These are phyloP conservation scores for Stegophylla sp. DNA, from an alignment of 2,888 invertebrate species.

Conservation along the genomic window DNA sequence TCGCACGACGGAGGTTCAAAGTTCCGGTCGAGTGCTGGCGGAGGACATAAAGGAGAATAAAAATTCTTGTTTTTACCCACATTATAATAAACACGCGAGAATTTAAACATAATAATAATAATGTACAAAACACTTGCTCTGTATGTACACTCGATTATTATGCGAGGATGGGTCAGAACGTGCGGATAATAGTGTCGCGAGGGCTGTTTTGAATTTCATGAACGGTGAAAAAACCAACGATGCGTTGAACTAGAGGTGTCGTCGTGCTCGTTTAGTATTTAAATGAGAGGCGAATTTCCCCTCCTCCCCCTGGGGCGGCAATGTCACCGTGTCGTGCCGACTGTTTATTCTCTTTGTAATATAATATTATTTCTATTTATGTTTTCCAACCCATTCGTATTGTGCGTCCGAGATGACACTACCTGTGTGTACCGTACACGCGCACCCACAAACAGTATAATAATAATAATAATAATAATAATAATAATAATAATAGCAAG, in stretches of 20 bases:
- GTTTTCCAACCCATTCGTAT: too few species aligned
- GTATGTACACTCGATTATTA: neutral
- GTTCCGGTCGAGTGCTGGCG: constrained; percentile 8
- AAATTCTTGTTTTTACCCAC: too few species aligned
- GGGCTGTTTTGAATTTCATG: constrained; percentile 47
- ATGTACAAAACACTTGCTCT: neutral
- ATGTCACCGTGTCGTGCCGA: neutral
- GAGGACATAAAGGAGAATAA: neutral
- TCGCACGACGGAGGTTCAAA: neutral
- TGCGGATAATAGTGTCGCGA: constrained; percentile 39
- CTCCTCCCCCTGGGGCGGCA: neutral
- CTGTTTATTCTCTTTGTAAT: neutral
- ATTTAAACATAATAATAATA: neutral
- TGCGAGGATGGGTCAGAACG: constrained; percentile 46
- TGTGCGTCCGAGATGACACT: neutral
- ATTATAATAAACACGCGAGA: neutral
- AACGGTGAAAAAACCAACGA: constrained; percentile 29
- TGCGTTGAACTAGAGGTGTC: constrained; percentile 28
- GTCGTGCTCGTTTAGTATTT: constrained; percentile 55
- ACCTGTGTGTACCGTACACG: neutral
- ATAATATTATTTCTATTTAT: neutral
- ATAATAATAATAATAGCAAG: constrained; percentile 19
- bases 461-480: constrained; percentile 13
- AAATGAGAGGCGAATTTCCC: constrained; percentile 20
- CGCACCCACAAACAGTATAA: neutral